A percentile compares a stretch with the other conserved stretches of the same genome.
Evolutionary conservation across 2,888 invertebrate species (phyloP).

Genomic region (Ochlodes sylvanus): DNA sequence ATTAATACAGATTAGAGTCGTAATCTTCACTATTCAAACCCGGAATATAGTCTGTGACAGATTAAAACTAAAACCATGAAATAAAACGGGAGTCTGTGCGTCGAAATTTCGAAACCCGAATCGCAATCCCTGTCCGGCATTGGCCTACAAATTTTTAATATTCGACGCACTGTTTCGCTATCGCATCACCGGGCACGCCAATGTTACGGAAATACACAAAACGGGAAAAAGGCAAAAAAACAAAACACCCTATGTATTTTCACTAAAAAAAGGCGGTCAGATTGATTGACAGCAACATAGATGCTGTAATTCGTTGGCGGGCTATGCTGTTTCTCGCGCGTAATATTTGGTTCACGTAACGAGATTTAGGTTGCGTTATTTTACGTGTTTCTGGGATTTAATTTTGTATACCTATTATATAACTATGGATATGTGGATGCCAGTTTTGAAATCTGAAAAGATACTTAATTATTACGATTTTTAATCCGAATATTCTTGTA

Average conservation of each 20-base stretch:
- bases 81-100: not conserved
- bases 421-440: too few relatives aligned
- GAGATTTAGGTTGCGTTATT: not conserved
- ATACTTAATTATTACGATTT: too few relatives aligned
- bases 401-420: too few relatives aligned
- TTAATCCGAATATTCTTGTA: too few relatives aligned
- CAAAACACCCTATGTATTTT: conserved; percentile 52
- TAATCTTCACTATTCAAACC: too few relatives aligned
- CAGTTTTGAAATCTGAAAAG: too few relatives aligned
- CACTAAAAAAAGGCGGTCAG: conserved; percentile 53
- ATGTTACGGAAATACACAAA: conserved; percentile 59
- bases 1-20: too few relatives aligned
- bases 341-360: not conserved
- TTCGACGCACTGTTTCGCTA: conserved; percentile 60
- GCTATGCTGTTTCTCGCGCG: conserved; percentile 11
- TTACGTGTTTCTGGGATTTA: too few relatives aligned
- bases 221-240: conserved; percentile 49
- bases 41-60: conserved; percentile 2
- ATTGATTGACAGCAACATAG: conserved; percentile 54
- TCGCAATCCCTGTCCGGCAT: conserved; percentile 41
- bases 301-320: conserved; percentile 17
- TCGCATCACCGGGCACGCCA: conserved; percentile 58
- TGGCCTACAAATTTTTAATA: conserved; percentile 66
- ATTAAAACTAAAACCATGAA: conserved; percentile 18
- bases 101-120: conserved; percentile 27